Percentiles rank a stretch among this genome's conserved stretches.
Conservation (phyloP, 2,113 vertebrate species). For the Empidonax traillii region DNA sequence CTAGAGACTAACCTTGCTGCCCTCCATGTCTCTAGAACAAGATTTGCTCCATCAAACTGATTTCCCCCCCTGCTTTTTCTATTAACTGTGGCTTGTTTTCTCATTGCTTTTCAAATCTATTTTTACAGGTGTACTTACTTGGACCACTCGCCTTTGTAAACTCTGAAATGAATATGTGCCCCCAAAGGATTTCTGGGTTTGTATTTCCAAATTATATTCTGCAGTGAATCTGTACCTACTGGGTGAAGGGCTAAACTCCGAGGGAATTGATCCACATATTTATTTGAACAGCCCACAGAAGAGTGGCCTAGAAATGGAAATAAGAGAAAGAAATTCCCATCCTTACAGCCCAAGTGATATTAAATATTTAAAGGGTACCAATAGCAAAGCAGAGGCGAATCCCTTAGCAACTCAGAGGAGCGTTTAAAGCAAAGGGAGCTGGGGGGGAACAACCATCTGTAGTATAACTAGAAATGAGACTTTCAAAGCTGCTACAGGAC, state of each 20-base stretch:
- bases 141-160: constrained; percentile 43
- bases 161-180: constrained; percentile 11
- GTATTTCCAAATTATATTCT: constrained; percentile 31
- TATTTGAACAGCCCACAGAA: constrained; percentile 56
- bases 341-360: constrained; percentile 27
- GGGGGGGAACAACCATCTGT: background rate
- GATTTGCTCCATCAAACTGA: background rate
- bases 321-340: constrained; percentile 48
- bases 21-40: background rate
- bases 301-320: constrained; percentile 61
- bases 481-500: constrained; percentile 66
- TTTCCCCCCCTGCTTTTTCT: background rate
- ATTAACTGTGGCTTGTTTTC: background rate
- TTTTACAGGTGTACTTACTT: constrained; percentile 49
- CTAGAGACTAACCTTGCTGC: constrained; percentile 1
- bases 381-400: constrained; percentile 52
- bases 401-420: constrained; percentile 32
- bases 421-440: constrained; percentile 34
- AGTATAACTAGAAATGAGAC: constrained; percentile 38
- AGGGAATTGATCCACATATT: constrained; percentile 38
- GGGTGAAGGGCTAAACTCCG: constrained; percentile 25
- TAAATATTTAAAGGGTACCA: constrained; percentile 49
- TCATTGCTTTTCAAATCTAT: constrained; percentile 2
- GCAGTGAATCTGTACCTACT: constrained; percentile 35
- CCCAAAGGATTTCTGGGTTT: constrained; percentile 37